Percentiles rank a stretch among this genome's conserved stretches.
Evolutionary conservation across 2,113 vertebrate genomes (phyloP).

Genomic region (Amblyornis subalaris): DNA sequence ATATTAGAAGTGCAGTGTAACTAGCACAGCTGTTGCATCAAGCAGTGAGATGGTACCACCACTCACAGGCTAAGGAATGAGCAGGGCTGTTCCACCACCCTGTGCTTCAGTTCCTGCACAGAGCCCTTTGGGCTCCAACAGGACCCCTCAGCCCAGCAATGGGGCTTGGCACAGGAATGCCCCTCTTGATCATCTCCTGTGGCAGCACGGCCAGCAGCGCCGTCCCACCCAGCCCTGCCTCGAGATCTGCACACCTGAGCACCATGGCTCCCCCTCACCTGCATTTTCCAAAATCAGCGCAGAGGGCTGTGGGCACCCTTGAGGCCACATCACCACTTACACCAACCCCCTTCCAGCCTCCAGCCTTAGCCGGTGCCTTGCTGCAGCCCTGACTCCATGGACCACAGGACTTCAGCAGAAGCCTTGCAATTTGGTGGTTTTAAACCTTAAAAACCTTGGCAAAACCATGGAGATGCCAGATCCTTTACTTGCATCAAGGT

Average conservation of each 20-base stretch:
- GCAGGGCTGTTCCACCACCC: not conserved
- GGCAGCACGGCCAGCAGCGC: not conserved
- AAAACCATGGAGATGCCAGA: not conserved
- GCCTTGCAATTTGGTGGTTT: not conserved
- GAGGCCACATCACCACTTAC: not conserved
- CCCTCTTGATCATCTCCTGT: not conserved
- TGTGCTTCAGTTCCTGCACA: not conserved
- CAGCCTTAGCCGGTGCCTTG: not conserved
- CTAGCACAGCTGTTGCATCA: not conserved
- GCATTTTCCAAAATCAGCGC: not conserved
- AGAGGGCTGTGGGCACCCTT: not conserved
- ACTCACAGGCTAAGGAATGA: not conserved
- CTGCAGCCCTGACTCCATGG: not conserved
- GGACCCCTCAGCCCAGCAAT: not conserved
- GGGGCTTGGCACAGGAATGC: not conserved
- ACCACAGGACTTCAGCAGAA: not conserved
- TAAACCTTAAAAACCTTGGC: not conserved
- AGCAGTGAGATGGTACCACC: not conserved
- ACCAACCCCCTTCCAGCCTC: not conserved
- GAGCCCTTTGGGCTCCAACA: not conserved
- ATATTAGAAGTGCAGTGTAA: accelerated
- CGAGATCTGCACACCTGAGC: not conserved
- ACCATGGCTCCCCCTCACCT: not conserved
- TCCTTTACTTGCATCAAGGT: not conserved
- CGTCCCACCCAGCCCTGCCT: not conserved